Percentiles rank a stretch among this genome's conserved stretches.
Conservation (phyloP, 2,113 vertebrate genomes). For the Poicephalus gulielmi region DNA sequence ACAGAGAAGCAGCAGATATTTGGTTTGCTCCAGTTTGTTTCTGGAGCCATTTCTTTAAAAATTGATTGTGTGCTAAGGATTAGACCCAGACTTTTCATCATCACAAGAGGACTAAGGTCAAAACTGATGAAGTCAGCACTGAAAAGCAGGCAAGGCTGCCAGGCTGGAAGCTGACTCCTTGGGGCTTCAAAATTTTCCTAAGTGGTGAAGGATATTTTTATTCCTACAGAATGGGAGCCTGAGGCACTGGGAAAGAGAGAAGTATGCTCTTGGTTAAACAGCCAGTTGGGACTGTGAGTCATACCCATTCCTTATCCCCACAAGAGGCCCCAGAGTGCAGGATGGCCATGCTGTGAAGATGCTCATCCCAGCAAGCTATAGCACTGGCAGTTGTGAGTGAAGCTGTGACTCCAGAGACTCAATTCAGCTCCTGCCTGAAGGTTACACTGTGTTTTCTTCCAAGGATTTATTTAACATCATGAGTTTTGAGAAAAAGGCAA, state of each 20-base stretch:
- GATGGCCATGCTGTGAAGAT: neutral
- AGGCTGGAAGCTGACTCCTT: neutral
- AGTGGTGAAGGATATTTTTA: neutral
- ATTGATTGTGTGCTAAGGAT: neutral
- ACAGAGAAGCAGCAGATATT: accelerated
- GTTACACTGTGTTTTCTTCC: neutral
- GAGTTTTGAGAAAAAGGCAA: neutral
- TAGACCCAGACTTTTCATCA: neutral
- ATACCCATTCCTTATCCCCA: accelerated
- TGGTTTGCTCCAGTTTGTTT: neutral
- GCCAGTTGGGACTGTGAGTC: neutral
- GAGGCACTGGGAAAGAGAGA: neutral
- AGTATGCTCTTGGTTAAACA: neutral
- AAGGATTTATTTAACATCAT: too few relatives aligned
- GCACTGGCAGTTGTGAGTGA: accelerated
- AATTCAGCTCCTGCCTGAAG: neutral
- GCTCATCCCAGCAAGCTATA: neutral
- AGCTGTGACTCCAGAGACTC: neutral
- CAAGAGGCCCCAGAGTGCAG: neutral
- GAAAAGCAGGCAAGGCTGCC: neutral
- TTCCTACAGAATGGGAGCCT: neutral
- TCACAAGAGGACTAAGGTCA: neutral
- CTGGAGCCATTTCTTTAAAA: neutral
- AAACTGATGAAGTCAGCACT: neutral
- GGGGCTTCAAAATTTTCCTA: neutral